Evolutionary conservation across 37 sponge, comb jelly and placozoan genomes (phyloP), one percentile per base, ranked within the genome.

Genomic region (Agelas oroides): DNA sequence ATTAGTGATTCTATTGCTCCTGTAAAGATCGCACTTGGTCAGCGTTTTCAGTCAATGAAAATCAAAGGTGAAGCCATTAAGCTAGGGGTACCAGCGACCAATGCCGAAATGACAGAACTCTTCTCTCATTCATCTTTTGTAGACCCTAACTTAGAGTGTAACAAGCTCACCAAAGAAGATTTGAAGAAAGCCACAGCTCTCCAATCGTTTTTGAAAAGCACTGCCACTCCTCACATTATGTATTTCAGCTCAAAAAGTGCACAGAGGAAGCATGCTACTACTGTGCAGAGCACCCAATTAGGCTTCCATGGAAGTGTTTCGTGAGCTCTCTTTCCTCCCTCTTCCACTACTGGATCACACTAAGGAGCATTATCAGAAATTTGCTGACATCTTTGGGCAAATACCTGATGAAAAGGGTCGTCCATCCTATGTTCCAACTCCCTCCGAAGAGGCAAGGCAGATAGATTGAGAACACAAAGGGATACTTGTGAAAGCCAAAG

Each of bases 21-120:
- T 53, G 69, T 69, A 65, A 11, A 67, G 32, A 80, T 80, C 20
- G 53, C 80, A 23, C 69, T 80, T 21, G 59, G 80, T 53, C 52
- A 80, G 30, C 40, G 69, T 52, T 80, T 80, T 41, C 40, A 65
- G 25, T 46, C 79, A 28, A 79, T 63, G 67, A 65, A 79, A 25
- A 40, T 67, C 53, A 80, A 41, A 40, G 78, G 37, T 31, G 61
- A 14, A 24, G 2, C 62, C 31, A 64, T 77, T 24, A 77, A 77
- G 25, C 27, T 58, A 33, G 60, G 77, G 16, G 59, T 76, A 34
- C 72, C 72, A 35, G 72, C 72, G 6, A 35, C 77, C 33, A 61
- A 57, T 60, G 77, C 35, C 23, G 33, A 58, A 59, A 12, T 60
- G 59, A 28, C 19, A 23, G 61, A 57, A 23, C 65, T 24, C 25